Evolutionary conservation across 2,797 vertebrate species (phyloP).

Genomic region (Micropoecilia bifurca): DNA sequence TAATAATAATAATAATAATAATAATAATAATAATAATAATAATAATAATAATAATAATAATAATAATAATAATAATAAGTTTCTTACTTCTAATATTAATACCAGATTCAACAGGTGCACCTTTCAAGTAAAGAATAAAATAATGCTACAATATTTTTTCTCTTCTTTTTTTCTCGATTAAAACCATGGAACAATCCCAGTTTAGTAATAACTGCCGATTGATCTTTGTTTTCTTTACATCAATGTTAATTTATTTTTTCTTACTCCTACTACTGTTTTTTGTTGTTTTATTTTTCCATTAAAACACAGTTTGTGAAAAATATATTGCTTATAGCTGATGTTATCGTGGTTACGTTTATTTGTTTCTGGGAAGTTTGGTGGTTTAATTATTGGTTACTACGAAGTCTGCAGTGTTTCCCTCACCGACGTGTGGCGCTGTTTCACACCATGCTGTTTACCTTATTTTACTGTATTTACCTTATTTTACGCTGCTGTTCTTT

Average conservation of each 20-base stretch:
- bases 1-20: too few species aligned
- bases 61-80: background rate
- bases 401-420: slow-evolving; percentile 4
- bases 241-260: background rate
- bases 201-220: background rate
- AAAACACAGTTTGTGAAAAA: background rate
- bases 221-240: background rate
- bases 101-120: background rate
- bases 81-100: background rate
- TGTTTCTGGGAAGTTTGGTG: background rate
- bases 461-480: slow-evolving; percentile 10
- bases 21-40: too few species aligned
- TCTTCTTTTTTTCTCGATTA: background rate
- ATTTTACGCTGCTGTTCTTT: slow-evolving; percentile 8
- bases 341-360: background rate
- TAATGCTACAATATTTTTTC: background rate
- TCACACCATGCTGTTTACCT: slow-evolving; percentile 1
- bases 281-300: background rate
- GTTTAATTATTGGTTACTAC: background rate
- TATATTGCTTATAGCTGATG: background rate
- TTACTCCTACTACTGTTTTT: background rate
- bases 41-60: background rate
- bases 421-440: slow-evolving; percentile 74
- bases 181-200: background rate
- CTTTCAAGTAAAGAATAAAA: background rate